phyloP scores from a whole-genome alignment of 2,888 invertebrate genomes.

The Apamea monoglypha region DNA sequence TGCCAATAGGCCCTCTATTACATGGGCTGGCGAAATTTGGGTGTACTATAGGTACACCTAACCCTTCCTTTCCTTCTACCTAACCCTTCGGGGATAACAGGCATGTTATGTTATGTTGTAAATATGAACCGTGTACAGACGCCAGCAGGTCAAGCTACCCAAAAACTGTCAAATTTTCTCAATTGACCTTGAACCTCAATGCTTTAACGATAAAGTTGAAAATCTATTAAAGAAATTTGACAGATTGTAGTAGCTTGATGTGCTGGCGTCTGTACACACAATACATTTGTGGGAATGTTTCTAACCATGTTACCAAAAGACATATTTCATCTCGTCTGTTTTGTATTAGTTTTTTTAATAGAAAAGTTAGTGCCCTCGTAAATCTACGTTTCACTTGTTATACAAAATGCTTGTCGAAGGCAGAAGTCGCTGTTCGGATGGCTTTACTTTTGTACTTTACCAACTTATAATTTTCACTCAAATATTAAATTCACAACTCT shows the following conservation, averaged over 20 bases:
- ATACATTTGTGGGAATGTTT: conserved; percentile 23
- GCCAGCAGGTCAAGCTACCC: no score
- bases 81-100: no score
- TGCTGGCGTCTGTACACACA: no score
- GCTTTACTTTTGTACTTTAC: conserved; percentile 62
- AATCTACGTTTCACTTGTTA: conserved; percentile 49
- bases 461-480: conserved; percentile 16
- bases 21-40: no score
- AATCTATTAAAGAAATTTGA: no score
- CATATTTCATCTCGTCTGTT: conserved; percentile 35
- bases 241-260: no score
- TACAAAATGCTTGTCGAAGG: conserved; percentile 56
- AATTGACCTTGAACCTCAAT: no score
- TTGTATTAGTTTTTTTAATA: conserved; percentile 51
- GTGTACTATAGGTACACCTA: no score
- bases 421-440: conserved; percentile 57
- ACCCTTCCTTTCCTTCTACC: no score
- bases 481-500: neutral
- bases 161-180: no score
- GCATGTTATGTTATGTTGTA: neutral
- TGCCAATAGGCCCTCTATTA: no score
- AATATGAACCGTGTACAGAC: neutral
- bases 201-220: no score
- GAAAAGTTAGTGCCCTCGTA: conserved; percentile 52
- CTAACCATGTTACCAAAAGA: neutral